Base-by-base conservation (phyloP, 2,797 vertebrate species). In the Sitta carolinensis region DNA sequence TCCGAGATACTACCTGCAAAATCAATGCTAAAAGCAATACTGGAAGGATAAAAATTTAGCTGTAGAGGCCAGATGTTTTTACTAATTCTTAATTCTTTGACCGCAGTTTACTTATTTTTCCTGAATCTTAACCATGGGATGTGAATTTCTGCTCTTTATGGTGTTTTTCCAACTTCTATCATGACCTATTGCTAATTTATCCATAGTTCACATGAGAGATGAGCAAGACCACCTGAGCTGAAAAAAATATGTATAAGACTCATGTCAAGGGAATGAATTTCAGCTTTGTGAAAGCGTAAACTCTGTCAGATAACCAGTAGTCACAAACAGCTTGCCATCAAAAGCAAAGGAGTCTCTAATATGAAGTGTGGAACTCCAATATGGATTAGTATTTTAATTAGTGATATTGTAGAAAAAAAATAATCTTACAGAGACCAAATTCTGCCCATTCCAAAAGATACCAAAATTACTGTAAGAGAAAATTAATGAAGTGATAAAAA, bases 221-320 rank as follows among this genome's bases (percentile, higher is more conserved):
- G 34, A 57, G 45, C 64, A 80, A 94, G 52, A 91, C 82, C 63
- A 92, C 94, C 64, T 55, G 30, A 92, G 13, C n/a, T 94, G 62
- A 84, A 91, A 81, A 95, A 96, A 94, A 38, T 70, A 32, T 30
- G 16, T 72, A 23, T 75, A 90, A 87, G 54, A 93, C 50, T 90
- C 90, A 68, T 69, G 13, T 25, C 87, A 55, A 77, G 50, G 29
- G 42, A 93, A 92, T 68, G 11, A 87, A 86, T 91, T 57, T 87
- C 66, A 84, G 52, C 80, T 80, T 19, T 90, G 16, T 85, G 68
- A 72, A 81, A 84, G 48, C 19, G 64, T 11, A 86, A 76, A 90
- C 29, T 95, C 59, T 91, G 57, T 93, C 77, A 91, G 66, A 52
- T 25, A 30, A 16, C 36, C 29, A 26, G 15, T 61, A 94, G 43